phyloP scores from a whole-genome alignment of 1,140 invertebrate genomes.

The Panagrolaimus sp. region DNA sequence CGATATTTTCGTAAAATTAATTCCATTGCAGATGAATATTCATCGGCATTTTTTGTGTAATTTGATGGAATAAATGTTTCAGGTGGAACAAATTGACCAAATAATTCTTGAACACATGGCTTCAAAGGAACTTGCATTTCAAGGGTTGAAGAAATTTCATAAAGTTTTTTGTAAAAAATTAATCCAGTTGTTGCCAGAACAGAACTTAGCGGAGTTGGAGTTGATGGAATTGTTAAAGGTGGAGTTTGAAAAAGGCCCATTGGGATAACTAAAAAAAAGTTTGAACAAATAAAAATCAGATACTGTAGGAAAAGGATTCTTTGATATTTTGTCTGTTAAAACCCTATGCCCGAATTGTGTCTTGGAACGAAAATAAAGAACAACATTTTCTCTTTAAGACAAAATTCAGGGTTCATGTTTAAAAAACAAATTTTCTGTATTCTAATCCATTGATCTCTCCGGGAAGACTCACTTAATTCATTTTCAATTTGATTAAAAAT shows the following conservation, averaged over 20 bases:
- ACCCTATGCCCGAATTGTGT: too few species aligned
- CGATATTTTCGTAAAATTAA: neutral
- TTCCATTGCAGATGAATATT: neutral
- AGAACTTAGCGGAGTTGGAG: neutral
- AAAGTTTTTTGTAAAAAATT: neutral
- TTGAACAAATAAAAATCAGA: too few species aligned
- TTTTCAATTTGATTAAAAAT: neutral
- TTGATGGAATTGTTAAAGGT: neutral
- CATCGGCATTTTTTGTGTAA: neutral
- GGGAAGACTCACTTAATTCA: too few species aligned
- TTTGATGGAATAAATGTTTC: too few species aligned
- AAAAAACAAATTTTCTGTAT: too few species aligned
- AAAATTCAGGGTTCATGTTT: too few species aligned
- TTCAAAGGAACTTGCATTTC: neutral
- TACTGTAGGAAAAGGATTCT: too few species aligned
- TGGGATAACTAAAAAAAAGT: conserved; percentile 12
- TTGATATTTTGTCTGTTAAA: too few species aligned
- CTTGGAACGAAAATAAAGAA: too few species aligned
- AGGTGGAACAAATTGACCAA: neutral
- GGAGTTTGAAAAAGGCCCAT: neutral
- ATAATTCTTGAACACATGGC: conserved; percentile 1
- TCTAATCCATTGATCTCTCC: too few species aligned
- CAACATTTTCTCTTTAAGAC: too few species aligned
- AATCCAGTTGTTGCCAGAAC: neutral
- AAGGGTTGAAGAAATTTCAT: neutral